These are phyloP conservation scores for Numenius phaeopus DNA, from an alignment of 2,797 vertebrate genomes.

Conservation along the genomic window DNA sequence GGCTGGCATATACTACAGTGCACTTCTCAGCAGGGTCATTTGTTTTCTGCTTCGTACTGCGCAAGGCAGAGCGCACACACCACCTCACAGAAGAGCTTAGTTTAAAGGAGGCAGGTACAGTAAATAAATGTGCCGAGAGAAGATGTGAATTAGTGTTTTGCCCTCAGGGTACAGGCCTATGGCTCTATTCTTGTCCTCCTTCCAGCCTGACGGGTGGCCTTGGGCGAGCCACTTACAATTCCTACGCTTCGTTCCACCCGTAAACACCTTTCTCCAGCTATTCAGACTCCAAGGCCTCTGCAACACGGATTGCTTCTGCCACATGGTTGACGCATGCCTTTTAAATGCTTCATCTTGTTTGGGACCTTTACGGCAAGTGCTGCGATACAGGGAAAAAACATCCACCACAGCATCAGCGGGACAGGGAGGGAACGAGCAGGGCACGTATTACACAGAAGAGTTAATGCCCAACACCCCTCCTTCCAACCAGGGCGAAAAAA, in stretches of 20 bases:
- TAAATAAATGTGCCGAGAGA: neutral
- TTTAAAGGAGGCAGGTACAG: neutral
- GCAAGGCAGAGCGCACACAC: neutral
- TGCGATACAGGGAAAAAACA: neutral
- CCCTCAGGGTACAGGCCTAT: neutral
- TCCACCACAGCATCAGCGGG: accelerated
- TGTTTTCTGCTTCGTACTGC: neutral
- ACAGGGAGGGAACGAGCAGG: neutral
- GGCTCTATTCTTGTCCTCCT: neutral
- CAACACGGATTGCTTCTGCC: neutral
- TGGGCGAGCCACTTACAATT: neutral
- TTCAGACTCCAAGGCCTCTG: neutral
- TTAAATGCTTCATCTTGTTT: neutral
- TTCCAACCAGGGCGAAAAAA: too few species aligned
- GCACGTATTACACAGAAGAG: accelerated
- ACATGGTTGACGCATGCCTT: accelerated
- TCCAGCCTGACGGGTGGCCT: neutral
- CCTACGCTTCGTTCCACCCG: neutral
- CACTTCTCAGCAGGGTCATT: neutral
- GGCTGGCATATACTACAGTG: neutral
- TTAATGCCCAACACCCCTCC: neutral
- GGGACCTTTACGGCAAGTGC: neutral
- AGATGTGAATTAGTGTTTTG: neutral
- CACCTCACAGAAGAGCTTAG: neutral
- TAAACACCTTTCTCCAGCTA: neutral